A percentile compares a stretch with the other conserved stretches of the same genome.
Evolutionary conservation across 1,140 invertebrate species (phyloP).

Genomic region (Drosophila guanche): DNA sequence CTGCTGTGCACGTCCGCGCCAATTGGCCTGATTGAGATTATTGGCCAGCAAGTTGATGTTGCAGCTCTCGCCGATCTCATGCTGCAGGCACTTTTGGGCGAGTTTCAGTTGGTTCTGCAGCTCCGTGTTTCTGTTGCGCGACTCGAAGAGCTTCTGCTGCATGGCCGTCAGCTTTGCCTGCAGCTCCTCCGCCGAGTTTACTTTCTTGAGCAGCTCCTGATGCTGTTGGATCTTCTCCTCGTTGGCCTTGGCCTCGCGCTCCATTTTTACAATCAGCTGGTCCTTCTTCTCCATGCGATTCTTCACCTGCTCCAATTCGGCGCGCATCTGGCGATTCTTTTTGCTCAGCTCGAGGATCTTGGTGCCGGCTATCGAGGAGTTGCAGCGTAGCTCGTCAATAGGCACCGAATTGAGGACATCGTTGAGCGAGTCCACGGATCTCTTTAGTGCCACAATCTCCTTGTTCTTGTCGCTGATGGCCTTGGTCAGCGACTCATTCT

Average conservation of each 20-base stretch:
- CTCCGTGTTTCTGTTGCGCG: conserved; percentile 87
- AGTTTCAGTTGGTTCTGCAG: conserved; percentile 87
- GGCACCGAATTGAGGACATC: conserved; percentile 83
- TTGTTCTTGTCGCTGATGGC: conserved; percentile 83
- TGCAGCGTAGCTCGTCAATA: conserved; percentile 85
- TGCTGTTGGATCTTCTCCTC: conserved; percentile 48
- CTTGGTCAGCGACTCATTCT: conserved; percentile 61
- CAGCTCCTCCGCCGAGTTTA: conserved; percentile 84
- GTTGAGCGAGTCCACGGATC: conserved; percentile 84
- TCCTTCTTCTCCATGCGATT: conserved; percentile 80
- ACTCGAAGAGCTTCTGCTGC: conserved; percentile 87
- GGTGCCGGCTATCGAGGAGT: conserved; percentile 84
- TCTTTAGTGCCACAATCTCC: conserved; percentile 84
- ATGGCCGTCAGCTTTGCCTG: conserved; percentile 86
- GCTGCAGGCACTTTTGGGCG: conserved; percentile 87
- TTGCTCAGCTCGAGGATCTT: conserved; percentile 86
- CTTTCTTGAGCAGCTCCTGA: conserved; percentile 46
- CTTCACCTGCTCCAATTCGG: conserved; percentile 84
- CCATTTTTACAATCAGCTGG: conserved; percentile 83
- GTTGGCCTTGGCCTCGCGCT: conserved; percentile 77
- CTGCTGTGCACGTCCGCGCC: conserved; percentile 89
- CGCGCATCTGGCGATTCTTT: conserved; percentile 85
- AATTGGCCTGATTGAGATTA: conserved; percentile 84
- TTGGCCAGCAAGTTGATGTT: conserved; percentile 78
- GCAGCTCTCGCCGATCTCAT: conserved; percentile 87